Base-by-base conservation (phyloP, 1,140 invertebrate species). In the Eciton burchellii region DNA sequence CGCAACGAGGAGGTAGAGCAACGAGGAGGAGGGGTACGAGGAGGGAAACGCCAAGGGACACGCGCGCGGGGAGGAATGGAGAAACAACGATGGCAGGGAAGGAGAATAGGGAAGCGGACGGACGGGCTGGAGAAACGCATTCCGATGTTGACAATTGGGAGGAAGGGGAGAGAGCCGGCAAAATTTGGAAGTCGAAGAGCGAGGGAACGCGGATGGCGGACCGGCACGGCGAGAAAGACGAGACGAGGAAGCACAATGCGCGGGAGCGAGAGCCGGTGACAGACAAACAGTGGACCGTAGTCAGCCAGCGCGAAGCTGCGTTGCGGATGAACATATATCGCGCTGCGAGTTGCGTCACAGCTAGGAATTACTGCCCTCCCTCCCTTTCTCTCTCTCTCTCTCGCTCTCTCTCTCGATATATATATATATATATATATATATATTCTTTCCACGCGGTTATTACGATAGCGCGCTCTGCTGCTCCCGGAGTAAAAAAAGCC, bases 401-500 rank as follows among this genome's bases (percentile, higher is more conserved):
- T 71, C 16, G 70, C 43, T 59, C 56, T 65, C 43, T 70, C 47
- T 84, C 72, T 81, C 84, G 14, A 83, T n/a, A n/a, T n/a, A n/a
- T n/a, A n/a, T n/a, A n/a, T n/a, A n/a, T n/a, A n/a, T n/a, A n/a
- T n/a, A n/a, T n/a, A n/a, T n/a, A n/a, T n/a, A n/a, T n/a, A n/a
- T n/a, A 88, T 85, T 88, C 81, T 88, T 70, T 85, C 68, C 57
- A 77, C 59, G 84, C 74, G 79, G 84, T 84, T 85, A 88, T 88
- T 88, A 85, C 68, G 73, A 70, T 56, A 81, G 70, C 70, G 12
- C 65, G 35, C 66, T n/a, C n/a, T 63, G 86, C 79, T 81, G 84
- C 79, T 88, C 74, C 79, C n/a, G 71, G 59, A 60, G 74, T 82
- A 85, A 81, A 57, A 41, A 65, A 83, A 52, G 56, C 0, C n/a